Conservation (phyloP, 2,113 vertebrate species). For the Zosterops pallidus region DNA sequence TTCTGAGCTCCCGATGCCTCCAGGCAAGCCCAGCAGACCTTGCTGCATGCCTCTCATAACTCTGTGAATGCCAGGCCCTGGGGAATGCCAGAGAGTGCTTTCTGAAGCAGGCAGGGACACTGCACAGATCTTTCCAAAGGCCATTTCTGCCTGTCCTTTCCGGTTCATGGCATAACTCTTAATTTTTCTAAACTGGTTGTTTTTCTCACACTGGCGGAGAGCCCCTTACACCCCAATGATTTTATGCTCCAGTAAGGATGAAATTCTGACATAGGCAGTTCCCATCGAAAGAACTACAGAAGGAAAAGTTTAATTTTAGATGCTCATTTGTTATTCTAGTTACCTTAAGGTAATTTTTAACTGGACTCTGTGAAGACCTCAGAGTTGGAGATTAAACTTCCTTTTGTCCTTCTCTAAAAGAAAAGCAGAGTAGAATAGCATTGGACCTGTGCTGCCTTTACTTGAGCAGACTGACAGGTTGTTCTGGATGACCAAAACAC, state of each 20-base stretch:
- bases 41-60: constrained; percentile 17
- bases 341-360: background rate
- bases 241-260: background rate
- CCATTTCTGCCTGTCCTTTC: background rate
- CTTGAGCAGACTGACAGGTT: background rate
- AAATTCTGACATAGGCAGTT: background rate
- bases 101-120: background rate
- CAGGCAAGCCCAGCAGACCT: background rate
- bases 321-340: background rate
- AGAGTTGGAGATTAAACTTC: background rate
- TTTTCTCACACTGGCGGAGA: background rate
- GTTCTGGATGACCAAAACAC: background rate
- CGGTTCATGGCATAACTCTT: background rate
- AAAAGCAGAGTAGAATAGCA: background rate
- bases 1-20: background rate
- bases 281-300: background rate
- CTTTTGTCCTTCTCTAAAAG: background rate
- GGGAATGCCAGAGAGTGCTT: background rate
- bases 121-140: background rate
- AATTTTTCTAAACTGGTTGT: background rate
- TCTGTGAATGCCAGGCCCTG: background rate
- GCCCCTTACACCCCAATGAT: background rate
- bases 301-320: background rate
- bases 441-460: background rate
- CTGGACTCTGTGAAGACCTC: background rate